Evolutionary conservation across 2,797 vertebrate genomes (phyloP).

Genomic region (Cottoperca gobio): DNA sequence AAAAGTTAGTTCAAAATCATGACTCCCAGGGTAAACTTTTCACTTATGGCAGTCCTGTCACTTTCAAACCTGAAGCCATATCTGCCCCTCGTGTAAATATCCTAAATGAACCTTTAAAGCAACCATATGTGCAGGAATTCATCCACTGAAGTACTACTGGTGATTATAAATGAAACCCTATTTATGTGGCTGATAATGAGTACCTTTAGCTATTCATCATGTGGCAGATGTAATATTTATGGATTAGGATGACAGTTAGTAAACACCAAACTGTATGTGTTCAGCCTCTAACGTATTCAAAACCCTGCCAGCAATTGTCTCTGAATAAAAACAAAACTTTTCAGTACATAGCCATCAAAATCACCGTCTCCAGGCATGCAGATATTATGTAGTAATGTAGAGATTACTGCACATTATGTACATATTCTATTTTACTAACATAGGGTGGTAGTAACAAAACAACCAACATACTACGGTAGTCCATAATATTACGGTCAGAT

Average conservation of each 20-base stretch:
- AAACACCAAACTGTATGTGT: not conserved
- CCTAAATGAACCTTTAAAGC: not conserved
- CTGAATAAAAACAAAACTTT: not conserved
- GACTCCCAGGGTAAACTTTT: constrained; percentile 30
- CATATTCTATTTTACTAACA: too few relatives aligned
- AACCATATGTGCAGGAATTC: not conserved
- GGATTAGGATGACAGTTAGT: not conserved
- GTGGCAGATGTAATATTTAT: not conserved
- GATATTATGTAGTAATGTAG: not conserved
- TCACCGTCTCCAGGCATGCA: not conserved
- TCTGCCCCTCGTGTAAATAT: not conserved
- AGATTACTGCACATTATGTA: too few relatives aligned
- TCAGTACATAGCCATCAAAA: not conserved
- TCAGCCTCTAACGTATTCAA: not conserved
- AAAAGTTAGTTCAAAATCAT: constrained; percentile 42
- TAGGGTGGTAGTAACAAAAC: too few relatives aligned
- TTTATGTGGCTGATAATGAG: not conserved
- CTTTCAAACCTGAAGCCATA: not conserved
- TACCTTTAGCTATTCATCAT: not conserved
- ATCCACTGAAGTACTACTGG: not conserved
- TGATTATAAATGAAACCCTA: not conserved
- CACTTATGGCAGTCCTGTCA: not conserved
- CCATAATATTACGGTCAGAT: not conserved
- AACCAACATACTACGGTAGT: too few relatives aligned
- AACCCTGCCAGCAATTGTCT: not conserved